Evolutionary conservation across 2,888 invertebrate species (phyloP).

Genomic region (Andrena bicolor): DNA sequence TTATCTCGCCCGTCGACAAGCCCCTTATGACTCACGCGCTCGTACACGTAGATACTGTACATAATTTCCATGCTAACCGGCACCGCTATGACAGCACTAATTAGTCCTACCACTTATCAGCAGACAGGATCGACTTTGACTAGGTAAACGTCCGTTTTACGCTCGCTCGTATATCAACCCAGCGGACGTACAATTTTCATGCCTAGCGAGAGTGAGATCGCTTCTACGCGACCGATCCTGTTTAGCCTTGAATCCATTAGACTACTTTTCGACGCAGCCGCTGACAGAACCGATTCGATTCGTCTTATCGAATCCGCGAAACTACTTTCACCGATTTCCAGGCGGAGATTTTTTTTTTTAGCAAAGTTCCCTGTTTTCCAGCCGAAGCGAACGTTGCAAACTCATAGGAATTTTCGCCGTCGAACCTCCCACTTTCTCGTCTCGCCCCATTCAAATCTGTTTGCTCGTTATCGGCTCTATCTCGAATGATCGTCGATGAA

Average conservation of each 20-base stretch:
- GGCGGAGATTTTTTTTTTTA: too few relatives aligned
- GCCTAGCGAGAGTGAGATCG: neutral
- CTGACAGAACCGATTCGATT: neutral
- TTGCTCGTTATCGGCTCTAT: conserved; percentile 47
- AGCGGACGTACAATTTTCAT: conserved; percentile 1
- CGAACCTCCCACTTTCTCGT: conserved; percentile 27
- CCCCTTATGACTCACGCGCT: neutral
- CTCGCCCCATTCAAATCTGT: conserved; percentile 19
- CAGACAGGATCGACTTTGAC: neutral
- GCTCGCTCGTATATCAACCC: neutral
- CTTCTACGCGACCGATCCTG: neutral
- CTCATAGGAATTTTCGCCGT: conserved; percentile 40
- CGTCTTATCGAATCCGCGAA: neutral
- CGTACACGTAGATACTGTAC: neutral
- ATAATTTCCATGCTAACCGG: conserved; percentile 14
- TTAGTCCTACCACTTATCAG: conserved; percentile 15
- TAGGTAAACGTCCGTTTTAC: neutral
- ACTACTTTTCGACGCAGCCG: neutral
- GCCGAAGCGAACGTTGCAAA: neutral
- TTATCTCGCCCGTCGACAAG: neutral
- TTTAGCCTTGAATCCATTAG: neutral
- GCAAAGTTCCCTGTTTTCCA: neutral
- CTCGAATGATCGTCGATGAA: conserved; percentile 41
- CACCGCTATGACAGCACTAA: neutral
- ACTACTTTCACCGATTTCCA: neutral